Percentiles rank a stretch among this genome's conserved stretches.
Conservation (phyloP, 2,888 invertebrate genomes). For the Polydrusus pterygomalis region DNA sequence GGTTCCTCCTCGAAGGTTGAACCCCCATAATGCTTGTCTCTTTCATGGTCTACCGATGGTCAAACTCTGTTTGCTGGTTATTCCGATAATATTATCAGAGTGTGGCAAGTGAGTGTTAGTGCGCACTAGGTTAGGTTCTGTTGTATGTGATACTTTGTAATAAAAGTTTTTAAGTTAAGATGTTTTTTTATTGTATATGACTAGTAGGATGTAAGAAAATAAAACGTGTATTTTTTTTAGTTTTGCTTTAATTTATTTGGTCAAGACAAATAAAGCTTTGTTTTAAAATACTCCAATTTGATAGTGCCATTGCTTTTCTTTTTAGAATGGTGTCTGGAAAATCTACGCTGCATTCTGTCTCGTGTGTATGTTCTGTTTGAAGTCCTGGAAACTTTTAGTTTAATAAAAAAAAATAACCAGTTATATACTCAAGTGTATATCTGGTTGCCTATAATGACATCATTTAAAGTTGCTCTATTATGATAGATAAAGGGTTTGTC, state of each 20-base stretch:
- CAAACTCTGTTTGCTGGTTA: constrained; percentile 99
- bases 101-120: constrained; percentile 97
- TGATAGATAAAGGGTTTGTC: background rate
- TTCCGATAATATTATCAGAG: constrained; percentile 97
- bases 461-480: too few species aligned
- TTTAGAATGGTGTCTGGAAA: too few species aligned
- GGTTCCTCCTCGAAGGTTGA: constrained; percentile 83
- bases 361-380: too few species aligned
- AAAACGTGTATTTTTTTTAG: constrained; percentile 10
- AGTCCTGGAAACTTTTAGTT: too few species aligned
- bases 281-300: too few species aligned
- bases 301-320: too few species aligned
- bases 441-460: too few species aligned
- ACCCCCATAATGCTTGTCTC: constrained; percentile 95
- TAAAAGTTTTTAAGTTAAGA: constrained; percentile 47
- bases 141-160: constrained; percentile 51
- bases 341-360: too few species aligned
- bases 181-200: constrained; percentile 44
- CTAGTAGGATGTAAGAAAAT: constrained; percentile 25
- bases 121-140: constrained; percentile 73
- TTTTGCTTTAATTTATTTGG: constrained; percentile 9
- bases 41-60: constrained; percentile 99
- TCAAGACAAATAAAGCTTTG: too few species aligned
- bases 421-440: too few species aligned
- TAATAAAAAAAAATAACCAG: too few species aligned